Evolutionary conservation across 1,140 invertebrate species (phyloP), one percentile per base, ranked within the genome.

Genomic region (Pomacea maculata): DNA sequence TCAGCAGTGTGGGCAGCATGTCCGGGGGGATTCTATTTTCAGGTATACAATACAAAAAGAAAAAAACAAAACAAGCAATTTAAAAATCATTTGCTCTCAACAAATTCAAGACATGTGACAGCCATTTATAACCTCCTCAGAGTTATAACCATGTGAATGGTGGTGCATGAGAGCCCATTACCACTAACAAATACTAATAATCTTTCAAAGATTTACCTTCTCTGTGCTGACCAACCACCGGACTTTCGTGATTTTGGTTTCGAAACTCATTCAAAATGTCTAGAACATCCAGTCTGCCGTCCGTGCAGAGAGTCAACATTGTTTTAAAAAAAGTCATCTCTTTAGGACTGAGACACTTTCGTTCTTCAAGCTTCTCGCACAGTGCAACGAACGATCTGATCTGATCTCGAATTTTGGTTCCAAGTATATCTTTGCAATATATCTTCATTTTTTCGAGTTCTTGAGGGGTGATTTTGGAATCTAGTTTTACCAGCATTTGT

Each of bases 341-440:
- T n/a, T 64, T 68, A 64, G 21, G 57, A 57, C 73, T 75, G 11
- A 87, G 76, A 54, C 72, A 70, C 52, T 83, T 83, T 29, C 85
- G 63, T 52, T 85, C 82, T 78, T 87, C 85, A 45, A 87, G 78
- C 55, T 82, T 82, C 73, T 81, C 80, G 72, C 84, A 87, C 25
- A 87, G 80, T 45, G 85, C 82, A 15, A 83, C 63, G 11, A 75
- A 57, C 14, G 55, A 68, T 78, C 78, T 57, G n/a, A 87, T 85
- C 72, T 83, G 80, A 79, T 85, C 84, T 72, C 78, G 75, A 70
- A 84, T 83, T 76, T 80, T 72, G 67, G 80, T 83, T 55, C 81
- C 83, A 25, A 87, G 82, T 21, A 81, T 52, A 78, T 82, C 84
- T 81, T 80, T 83, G 76, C 85, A 85, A 67, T 83, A 72, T 79